Evolutionary conservation across 2,888 invertebrate species (phyloP).

Genomic region (Drosophila aldrichi): DNA sequence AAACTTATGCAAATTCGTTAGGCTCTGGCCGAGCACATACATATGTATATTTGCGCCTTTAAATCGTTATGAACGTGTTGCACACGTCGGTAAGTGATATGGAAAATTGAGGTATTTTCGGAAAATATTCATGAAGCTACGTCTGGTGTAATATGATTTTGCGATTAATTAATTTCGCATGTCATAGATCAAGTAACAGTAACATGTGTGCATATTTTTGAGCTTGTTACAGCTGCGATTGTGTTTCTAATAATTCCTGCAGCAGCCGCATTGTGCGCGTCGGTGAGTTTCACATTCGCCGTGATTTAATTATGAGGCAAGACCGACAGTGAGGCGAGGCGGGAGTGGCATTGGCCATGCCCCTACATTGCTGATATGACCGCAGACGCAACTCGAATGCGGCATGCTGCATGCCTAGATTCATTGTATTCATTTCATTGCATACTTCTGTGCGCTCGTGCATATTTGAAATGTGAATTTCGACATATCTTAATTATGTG

Average conservation of each 20-base stretch:
- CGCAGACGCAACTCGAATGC: constrained; percentile 2
- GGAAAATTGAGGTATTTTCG: constrained; percentile 43
- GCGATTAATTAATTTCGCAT: constrained; percentile 19
- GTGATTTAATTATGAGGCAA: constrained; percentile 55
- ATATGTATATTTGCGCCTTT: background rate
- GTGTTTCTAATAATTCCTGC: constrained; percentile 2
- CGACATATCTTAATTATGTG: constrained; percentile 67
- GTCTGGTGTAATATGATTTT: constrained; percentile 15
- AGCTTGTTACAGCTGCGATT: background rate
- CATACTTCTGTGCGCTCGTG: constrained; percentile 40
- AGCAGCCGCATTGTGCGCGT: background rate
- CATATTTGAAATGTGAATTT: constrained; percentile 47
- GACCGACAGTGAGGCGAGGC: background rate
- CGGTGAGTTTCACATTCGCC: constrained; percentile 21
- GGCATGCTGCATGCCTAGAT: constrained; percentile 5
- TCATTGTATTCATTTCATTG: constrained; percentile 27
- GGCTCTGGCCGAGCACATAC: no score
- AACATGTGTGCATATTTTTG: background rate
- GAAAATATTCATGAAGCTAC: background rate
- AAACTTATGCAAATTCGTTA: background rate
- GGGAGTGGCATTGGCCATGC: background rate
- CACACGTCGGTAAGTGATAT: background rate
- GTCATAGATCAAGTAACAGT: constrained; percentile 9
- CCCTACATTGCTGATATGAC: constrained; percentile 14
- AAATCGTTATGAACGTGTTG: background rate